Conservation (phyloP, 2,113 vertebrate species). For the Dascyllus trimaculatus region DNA sequence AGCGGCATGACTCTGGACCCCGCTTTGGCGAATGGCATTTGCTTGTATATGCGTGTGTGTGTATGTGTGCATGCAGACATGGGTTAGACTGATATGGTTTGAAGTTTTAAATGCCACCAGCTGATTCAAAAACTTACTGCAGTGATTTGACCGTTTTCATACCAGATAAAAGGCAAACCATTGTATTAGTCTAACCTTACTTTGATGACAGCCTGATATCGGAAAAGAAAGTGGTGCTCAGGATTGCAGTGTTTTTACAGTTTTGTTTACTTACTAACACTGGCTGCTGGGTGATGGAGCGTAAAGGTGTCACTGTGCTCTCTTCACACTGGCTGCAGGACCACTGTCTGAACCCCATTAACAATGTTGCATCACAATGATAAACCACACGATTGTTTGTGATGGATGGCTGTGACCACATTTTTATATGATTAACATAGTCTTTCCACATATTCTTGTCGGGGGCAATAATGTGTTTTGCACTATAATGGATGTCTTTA, state of each 20-base stretch:
- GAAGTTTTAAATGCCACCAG: conserved; percentile 3
- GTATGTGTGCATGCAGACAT: conserved; percentile 43
- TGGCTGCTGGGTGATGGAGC: conserved; percentile 32
- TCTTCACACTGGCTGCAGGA: conserved; percentile 38
- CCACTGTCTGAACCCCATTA: conserved; percentile 37
- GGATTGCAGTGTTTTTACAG: neutral
- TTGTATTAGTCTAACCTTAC: conserved; percentile 42
- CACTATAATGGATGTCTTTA: conserved; percentile 23
- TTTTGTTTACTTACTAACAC: conserved; percentile 54
- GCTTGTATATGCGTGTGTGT: neutral
- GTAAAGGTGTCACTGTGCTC: conserved; percentile 17
- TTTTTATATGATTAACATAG: neutral
- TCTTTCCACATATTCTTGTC: neutral
- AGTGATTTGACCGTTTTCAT: conserved; percentile 15
- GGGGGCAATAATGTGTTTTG: neutral
- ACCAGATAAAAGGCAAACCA: neutral
- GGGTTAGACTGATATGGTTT: conserved; percentile 51
- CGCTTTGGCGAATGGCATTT: conserved; percentile 55
- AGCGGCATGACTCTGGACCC: conserved; percentile 84
- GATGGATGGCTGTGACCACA: conserved; percentile 16
- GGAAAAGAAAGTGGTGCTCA: neutral
- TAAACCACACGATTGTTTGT: conserved; percentile 13
- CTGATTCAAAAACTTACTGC: neutral
- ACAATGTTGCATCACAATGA: conserved; percentile 33
- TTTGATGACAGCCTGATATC: conserved; percentile 5